phyloP scores from a whole-genome alignment of 2,888 invertebrate species.

The Melinaea marsaeus region DNA sequence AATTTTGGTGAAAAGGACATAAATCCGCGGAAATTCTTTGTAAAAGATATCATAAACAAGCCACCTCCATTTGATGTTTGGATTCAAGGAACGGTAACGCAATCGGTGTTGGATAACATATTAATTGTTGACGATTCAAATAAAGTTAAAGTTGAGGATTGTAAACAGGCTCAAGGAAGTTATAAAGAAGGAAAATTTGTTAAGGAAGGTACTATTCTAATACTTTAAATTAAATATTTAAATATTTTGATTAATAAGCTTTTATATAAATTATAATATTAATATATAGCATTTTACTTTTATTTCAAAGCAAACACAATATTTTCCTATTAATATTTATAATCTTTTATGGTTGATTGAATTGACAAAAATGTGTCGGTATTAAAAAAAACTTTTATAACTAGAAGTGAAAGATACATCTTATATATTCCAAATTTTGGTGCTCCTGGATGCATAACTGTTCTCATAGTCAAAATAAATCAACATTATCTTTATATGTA shows the following conservation, averaged over 20 bases:
- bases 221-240: not conserved
- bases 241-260: not conserved
- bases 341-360: too few relatives aligned
- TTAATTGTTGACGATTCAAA: slow-evolving; percentile 59
- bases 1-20: slow-evolving; percentile 45
- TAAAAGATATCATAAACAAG: slow-evolving; percentile 56
- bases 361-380: too few relatives aligned
- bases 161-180: slow-evolving; percentile 58
- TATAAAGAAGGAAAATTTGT: not conserved
- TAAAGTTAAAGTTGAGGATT: slow-evolving; percentile 65
- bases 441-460: too few relatives aligned
- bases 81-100: slow-evolving; percentile 72
- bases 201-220: not conserved
- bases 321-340: too few relatives aligned
- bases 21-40: slow-evolving; percentile 58
- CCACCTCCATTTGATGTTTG: slow-evolving; percentile 61
- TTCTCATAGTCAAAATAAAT: too few relatives aligned
- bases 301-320: too few relatives aligned
- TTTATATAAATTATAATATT: too few relatives aligned
- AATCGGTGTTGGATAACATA: slow-evolving; percentile 64
- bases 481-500: too few relatives aligned
- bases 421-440: too few relatives aligned
- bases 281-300: too few relatives aligned
- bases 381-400: too few relatives aligned
- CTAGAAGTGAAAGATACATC: too few relatives aligned